These are phyloP conservation scores for Cinclus mexicanus DNA, from an alignment of 2,113 vertebrate species.

Conservation along the genomic window DNA sequence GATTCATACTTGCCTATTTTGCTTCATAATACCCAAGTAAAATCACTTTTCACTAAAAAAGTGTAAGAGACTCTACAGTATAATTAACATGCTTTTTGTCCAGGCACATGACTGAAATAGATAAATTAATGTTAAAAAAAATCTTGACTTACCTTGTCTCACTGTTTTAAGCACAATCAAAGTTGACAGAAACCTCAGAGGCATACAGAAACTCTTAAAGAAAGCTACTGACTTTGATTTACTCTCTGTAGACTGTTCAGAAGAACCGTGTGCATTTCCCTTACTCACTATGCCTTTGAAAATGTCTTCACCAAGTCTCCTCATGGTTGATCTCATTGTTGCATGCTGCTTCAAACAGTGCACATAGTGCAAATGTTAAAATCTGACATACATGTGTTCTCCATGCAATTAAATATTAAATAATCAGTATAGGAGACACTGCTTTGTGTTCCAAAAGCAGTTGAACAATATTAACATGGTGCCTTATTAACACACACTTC, in stretches of 20 bases:
- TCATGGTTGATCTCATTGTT: constrained; percentile 80
- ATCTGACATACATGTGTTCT: neutral
- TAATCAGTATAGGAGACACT: neutral
- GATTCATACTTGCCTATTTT: neutral
- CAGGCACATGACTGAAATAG: neutral
- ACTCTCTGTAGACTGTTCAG: constrained; percentile 46
- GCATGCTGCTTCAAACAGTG: constrained; percentile 67
- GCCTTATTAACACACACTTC: neutral
- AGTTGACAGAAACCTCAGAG: constrained; percentile 81
- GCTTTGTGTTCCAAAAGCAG: neutral
- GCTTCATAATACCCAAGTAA: neutral
- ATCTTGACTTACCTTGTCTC: constrained; percentile 81
- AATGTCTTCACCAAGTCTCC: constrained; percentile 84
- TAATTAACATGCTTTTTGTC: neutral
- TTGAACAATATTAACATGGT: fast-evolving
- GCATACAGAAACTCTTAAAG: constrained; percentile 80
- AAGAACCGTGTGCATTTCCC: neutral
- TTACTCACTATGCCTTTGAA: constrained; percentile 75
- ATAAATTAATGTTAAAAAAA: neutral
- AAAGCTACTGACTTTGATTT: constrained; percentile 72
- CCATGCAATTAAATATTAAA: neutral
- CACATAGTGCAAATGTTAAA: neutral
- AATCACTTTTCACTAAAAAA: neutral
- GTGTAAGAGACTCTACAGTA: neutral
- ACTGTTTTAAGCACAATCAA: constrained; percentile 86